Evolutionary conservation across 2,797 vertebrate species (phyloP), one percentile per base, ranked within the genome.

Genomic region (Gymnocypris eckloni): DNA sequence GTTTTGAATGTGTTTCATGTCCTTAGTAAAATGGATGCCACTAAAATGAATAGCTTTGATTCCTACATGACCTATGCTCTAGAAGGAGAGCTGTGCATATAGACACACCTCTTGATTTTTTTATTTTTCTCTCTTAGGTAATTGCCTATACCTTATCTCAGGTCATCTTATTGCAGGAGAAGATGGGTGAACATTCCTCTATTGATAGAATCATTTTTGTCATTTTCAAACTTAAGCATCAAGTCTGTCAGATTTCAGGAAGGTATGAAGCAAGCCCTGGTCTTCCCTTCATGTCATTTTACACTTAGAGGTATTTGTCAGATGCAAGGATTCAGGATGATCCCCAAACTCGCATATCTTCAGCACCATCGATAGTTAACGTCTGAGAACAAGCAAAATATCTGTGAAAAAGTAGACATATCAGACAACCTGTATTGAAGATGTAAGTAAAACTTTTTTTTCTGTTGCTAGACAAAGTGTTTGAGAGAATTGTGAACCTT

Each of bases 401-500:
- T 95, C 92, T 95, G 95, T 95, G 93, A 95, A 93, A 93, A 93
- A 92, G 92, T 93, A 92, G 91, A 93, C 91, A 94, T 87, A 85
- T 90, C 91, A 93, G 91, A 94, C 78, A 87, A 94, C 90, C 90
- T 94, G 94, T 95, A 93, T 87, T 92, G 93, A 92, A 90, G 92
- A 94, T 79, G 92, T 94, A 84, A 88, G 93, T 95, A 92, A 81
- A 86, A 66, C 92, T 91, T 90, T 94, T 95, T 93, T 92, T 93
- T 87, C 83, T 91, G 93, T 96, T 95, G 93, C 93, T 94, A 94
- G 94, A 95, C 92, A 92, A 95, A 87, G 93, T 95, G 94, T 95
- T 95, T 95, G 93, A 95, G 92, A 94, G 89, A 95, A 93, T 94
- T 94, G 94, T 96, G 93, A 94, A 90, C 93, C 92, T 94, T 96